Evolutionary conservation across 2,888 invertebrate genomes (phyloP), one percentile per base, ranked within the genome.

Genomic region (Trypoxylon attenuatum): DNA sequence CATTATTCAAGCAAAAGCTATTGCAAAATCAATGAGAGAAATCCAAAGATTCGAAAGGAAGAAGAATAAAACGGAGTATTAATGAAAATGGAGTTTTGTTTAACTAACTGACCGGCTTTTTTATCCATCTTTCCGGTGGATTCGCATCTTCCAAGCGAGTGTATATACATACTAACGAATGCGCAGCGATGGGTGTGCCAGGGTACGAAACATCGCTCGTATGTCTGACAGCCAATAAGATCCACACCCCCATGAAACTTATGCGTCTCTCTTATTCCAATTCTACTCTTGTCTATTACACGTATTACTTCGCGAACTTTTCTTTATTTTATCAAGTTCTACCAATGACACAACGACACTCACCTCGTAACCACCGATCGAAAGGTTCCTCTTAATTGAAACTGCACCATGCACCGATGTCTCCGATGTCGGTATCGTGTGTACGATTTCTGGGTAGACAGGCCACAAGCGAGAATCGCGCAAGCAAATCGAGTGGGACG

Each of bases 311-410:
- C n/a, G n/a, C n/a, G n/a, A n/a, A n/a, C n/a, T n/a, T n/a, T n/a
- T n/a, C n/a, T n/a, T n/a, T n/a, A n/a, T n/a, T n/a, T n/a, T n/a
- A n/a, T n/a, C n/a, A n/a, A n/a, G n/a, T n/a, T n/a, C n/a, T n/a
- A n/a, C n/a, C n/a, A n/a, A n/a, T n/a, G n/a, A n/a, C n/a, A n/a
- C n/a, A n/a, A n/a, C n/a, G n/a, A n/a, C n/a, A 66, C 73, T 73
- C 68, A 73, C 73, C 71, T 73, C 68, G 63, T 60, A 57, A n/a
- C n/a, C 73, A 63, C 62, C 51, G 73, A 71, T 74, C 56, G 18
- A 49, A 22, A 43, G 47, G 10, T 59, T 43, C 51, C 54, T 50
- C 57, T 47, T 52, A 43, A 56, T 47, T 21, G 61, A 13, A 18
- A 33, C 57, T 67, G 59, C 60, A 58, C 56, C 73, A 70, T 73